Evolutionary conservation across 2,888 invertebrate genomes (phyloP), one percentile per base, ranked within the genome.

Genomic region (Tetanocera ferruginea): DNA sequence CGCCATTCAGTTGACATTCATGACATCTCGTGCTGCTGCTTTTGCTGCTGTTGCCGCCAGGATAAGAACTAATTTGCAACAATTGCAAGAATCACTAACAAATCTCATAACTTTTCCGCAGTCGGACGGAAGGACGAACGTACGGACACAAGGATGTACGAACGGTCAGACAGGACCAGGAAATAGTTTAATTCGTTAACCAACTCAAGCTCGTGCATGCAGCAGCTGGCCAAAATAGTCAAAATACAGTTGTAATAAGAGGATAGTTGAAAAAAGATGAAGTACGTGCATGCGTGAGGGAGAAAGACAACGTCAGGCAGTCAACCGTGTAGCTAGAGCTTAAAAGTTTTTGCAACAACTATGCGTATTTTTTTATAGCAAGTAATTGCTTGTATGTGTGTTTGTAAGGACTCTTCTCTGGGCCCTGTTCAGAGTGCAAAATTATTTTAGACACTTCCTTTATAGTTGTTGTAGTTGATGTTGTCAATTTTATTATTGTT

Each of bases 11-110:
- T 51, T 66, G 74, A 52, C 74, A 75, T 51, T 75, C 64, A 52
- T 75, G 74, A 49, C 66, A 75, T 66, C 66, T 66, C 74, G 34
- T 75, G 57, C 76, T 28, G 43, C 34, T 69, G 19, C 23, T 43
- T 5, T 11, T 60, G 60, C 23, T 77, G 19, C 71, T 67, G 17
- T 52, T 79, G 77, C 23, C 81, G 55, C 31, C 80, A 52, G 55
- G 74, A 75, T 75, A 66, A 64, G 52, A 75, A 66, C 19, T 66
- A 75, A 75, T 75, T 75, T 75, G 64, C 74, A 64, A 28, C 66
- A 75, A 75, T 75, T 52, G 66, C 66, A 23, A 43, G 66, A 75
- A 75, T 75, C 74, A 75, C n/a, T 75, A 51, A 52, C 51, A 31
- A 64, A 66, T 52, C 28, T 28, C 64, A 31, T 73, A 73, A 73